phyloP scores from a whole-genome alignment of 1,140 invertebrate species.

The Papilio helenus region DNA sequence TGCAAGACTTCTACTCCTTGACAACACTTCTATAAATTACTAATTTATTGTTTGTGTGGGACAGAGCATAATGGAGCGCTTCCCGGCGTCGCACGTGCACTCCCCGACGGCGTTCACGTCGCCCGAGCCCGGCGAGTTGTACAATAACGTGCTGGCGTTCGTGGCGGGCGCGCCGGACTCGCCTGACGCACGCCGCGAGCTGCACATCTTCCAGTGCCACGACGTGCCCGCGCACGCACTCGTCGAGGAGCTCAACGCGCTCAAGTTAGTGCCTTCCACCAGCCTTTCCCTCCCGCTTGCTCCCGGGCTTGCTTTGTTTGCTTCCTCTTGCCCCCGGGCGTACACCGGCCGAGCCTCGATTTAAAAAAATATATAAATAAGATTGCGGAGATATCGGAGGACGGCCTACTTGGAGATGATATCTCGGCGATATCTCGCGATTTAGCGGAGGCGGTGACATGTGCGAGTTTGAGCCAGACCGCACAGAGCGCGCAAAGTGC shows the following conservation, averaged over 20 bases:
- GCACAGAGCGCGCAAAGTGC: no score
- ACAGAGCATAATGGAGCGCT: slow-evolving; percentile 97
- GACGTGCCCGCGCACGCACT: slow-evolving; percentile 83
- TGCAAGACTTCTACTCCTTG: background rate
- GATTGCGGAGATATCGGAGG: background rate
- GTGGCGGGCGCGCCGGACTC: slow-evolving; percentile 89
- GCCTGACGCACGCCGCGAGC: slow-evolving; percentile 88
- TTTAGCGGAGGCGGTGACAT: background rate
- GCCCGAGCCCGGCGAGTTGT: slow-evolving; percentile 97
- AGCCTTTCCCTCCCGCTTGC: no score
- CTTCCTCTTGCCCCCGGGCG: no score
- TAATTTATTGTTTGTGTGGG: slow-evolving; percentile 42
- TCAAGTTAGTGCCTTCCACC: slow-evolving; percentile 67
- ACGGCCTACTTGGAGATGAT: background rate
- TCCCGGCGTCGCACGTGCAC: slow-evolving; percentile 95
- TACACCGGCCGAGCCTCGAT: no score
- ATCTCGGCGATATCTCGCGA: background rate
- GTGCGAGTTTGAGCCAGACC: no score
- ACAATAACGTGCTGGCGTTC: slow-evolving; percentile 99
- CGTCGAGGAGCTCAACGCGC: slow-evolving; percentile 82
- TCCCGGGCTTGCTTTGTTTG: no score
- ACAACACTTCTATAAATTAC: background rate
- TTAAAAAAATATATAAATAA: background rate
- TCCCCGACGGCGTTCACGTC: slow-evolving; percentile 99
- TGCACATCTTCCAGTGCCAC: slow-evolving; percentile 98